Evolutionary conservation across 2,113 vertebrate species (phyloP), one percentile per base, ranked within the genome.

Genomic region (Paedocypris sp.): DNA sequence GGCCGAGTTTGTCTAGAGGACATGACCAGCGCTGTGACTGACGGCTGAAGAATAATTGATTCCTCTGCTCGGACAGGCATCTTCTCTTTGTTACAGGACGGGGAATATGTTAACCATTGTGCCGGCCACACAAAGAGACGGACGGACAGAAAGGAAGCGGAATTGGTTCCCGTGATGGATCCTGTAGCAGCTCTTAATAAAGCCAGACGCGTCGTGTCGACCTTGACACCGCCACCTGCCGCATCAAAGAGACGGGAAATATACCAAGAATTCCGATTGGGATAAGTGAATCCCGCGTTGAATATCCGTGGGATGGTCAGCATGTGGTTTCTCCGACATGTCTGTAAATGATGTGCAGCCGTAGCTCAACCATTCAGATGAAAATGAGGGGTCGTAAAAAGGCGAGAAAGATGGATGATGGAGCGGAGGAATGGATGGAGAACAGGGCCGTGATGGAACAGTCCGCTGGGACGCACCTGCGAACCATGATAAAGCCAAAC

Each of bases 401-500:
- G 36, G 41, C 0, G 19, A 18, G 52, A 46, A 22, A 25, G 26
- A 42, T 47, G 51, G 45, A 45, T 29, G 42, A 29, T 22, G 29
- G 31, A 4, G 11, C 11, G 6, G 33, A 58, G 35, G 13, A 7
- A 49, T 5, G 43, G 53, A 58, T 42, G 38, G 53, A 50, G 62
- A 49, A 31, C 43, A 22, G 46, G 59, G 51, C 31, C 29, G 47
- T 56, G 60, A 36, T 16, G 28, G 59, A 50, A 47, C 26, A 3
- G 31, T 35, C 65, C 43, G 43, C 48, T 19, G 61, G 20, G 69
- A 58, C 12, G 11, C 26, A 60, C 32, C 41, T 67, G 60, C 36
- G 35, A 57, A 28, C 23, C 33, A 26, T 49, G 29, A 67, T 67
- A 59, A 59, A 67, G 29, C 60, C 47, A 22, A 38, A 29, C 46